Conservation (phyloP, 2,888 invertebrate species). For the Drosophila peninsularis region DNA sequence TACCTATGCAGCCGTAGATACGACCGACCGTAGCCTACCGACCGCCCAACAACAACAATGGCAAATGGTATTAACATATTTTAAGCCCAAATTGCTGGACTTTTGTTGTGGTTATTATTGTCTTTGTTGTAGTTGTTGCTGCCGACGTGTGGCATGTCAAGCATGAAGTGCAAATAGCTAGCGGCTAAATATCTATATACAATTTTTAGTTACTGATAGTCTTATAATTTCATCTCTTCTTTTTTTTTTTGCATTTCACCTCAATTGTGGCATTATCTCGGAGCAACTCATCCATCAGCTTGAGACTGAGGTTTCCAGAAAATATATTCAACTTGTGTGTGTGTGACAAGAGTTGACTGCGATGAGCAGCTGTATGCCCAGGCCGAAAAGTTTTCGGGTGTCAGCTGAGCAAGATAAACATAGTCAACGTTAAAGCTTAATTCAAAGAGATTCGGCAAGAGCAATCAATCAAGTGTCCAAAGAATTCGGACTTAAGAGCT, state of each 20-base stretch:
- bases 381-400: conserved; percentile 4
- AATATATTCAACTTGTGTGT: conserved; percentile 1
- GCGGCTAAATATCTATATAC: conserved; percentile 73
- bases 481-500: conserved; percentile 6
- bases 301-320: conserved; percentile 1
- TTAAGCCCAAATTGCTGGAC: conserved; percentile 74
- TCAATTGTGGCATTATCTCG: conserved; percentile 25
- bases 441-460: neutral
- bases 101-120: conserved; percentile 59
- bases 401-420: conserved; percentile 10
- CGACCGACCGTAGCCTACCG: conserved; percentile 14
- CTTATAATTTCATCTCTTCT: conserved; percentile 17
- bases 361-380: conserved; percentile 15
- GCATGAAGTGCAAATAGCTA: conserved; percentile 80
- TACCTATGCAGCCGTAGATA: conserved; percentile 11
- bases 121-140: conserved; percentile 24
- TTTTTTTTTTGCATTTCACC: conserved; percentile 11
- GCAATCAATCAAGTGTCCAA: conserved; percentile 24
- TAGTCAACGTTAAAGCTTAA: neutral
- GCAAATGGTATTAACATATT: conserved; percentile 72
- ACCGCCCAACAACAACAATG: conserved; percentile 43
- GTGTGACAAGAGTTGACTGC: conserved; percentile 46
- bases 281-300: conserved; percentile 36
- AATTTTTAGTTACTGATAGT: conserved; percentile 55
- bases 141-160: conserved; percentile 68